Base-by-base conservation (phyloP, 2,797 vertebrate genomes). In the Hippocampus kuda region DNA sequence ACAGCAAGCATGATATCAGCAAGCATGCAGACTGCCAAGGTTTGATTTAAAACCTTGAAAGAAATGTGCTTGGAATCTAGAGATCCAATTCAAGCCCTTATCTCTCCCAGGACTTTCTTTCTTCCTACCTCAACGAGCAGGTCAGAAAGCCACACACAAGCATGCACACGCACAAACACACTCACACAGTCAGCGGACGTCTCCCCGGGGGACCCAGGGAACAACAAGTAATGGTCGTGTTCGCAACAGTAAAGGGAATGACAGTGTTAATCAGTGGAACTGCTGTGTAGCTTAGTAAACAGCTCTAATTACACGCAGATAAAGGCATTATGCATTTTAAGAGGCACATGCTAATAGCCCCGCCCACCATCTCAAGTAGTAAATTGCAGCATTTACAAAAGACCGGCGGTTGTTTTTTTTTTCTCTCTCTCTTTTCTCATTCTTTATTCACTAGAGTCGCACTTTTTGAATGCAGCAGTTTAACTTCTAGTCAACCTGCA, bases 241-340 rank as follows among this genome's bases (percentile, higher is more conserved):
- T 48, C 24, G 24, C 63, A 75, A 76, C 68, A 38, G 72, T 20
- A 74, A 67, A 69, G 73, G 69, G 76, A 70, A 78, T 75, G 77
- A 76, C 74, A 70, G 67, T 68, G 81, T 82, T 87, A 88, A 90
- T 90, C 87, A 86, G 79, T 48, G 65, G 70, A 63, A 81, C 84
- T 83, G 83, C 84, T 83, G 78, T 69, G 79, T 77, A 84, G 84
- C 87, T 89, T 89, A 85, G 89, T 87, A 91, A 89, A 91, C 89
- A 86, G 79, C 71, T 71, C 86, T 91, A 91, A 91, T 91, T 91
- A 91, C 85, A 88, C 76, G 42, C 75, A 87, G 81, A 90, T 90
- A 86, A 90, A 88, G 88, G 79, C 89, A 77, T 90, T 86, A 84
- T 80, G 79, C 77, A 74, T 88, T 87, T 91, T 91, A 90, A 49